These are phyloP conservation scores for Parnassius apollo DNA, from an alignment of 2,888 invertebrate genomes.

Conservation along the genomic window DNA sequence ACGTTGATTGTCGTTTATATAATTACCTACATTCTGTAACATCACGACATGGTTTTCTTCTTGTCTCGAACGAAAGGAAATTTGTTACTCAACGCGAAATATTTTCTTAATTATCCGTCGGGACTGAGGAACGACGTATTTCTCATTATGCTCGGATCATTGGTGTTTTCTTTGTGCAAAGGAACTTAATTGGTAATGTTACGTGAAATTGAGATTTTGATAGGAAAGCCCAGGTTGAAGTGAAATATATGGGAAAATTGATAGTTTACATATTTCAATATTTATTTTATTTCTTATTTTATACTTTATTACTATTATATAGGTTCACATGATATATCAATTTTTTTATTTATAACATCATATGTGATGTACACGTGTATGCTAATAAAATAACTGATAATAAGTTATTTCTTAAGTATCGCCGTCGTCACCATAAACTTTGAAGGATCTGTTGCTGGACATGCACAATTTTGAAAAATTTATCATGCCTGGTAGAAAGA, in stretches of 20 bases:
- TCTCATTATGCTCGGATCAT: constrained; percentile 38
- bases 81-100: constrained; percentile 58
- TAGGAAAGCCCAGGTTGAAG: not conserved
- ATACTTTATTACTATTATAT: too few relatives aligned
- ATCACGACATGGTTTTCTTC: constrained; percentile 47
- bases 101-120: constrained; percentile 60
- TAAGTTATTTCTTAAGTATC: too few relatives aligned
- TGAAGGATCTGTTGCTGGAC: too few relatives aligned
- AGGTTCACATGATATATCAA: too few relatives aligned
- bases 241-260: not conserved
- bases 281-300: too few relatives aligned
- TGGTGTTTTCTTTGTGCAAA: constrained; percentile 31
- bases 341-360: too few relatives aligned
- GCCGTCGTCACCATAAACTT: too few relatives aligned
- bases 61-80: constrained; percentile 47
- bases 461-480: too few relatives aligned
- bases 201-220: not conserved
- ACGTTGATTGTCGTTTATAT: constrained; percentile 73
- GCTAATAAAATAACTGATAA: too few relatives aligned
- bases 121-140: constrained; percentile 47
- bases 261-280: too few relatives aligned
- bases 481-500: too few relatives aligned
- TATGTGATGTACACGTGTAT: too few relatives aligned
- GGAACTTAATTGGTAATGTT: constrained; percentile 19
- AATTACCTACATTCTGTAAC: constrained; percentile 67